phyloP scores from a whole-genome alignment of 2,888 invertebrate genomes.

The Venusia cambrica region DNA sequence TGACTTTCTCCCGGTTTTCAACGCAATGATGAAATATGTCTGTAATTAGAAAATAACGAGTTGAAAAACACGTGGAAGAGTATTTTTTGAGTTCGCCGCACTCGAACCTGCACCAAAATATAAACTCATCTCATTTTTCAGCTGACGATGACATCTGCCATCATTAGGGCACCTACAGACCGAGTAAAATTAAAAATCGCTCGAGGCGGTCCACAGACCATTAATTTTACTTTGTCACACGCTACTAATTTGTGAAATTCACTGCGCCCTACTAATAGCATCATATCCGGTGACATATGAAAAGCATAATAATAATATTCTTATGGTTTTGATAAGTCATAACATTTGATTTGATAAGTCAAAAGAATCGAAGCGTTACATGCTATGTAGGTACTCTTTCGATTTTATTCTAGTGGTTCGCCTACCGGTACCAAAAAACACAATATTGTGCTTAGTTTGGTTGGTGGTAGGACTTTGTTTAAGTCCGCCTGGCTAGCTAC shows the following conservation, averaged over 20 bases:
- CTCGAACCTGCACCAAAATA: constrained; percentile 35
- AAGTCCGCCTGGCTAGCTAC: too few species aligned
- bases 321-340: too few species aligned
- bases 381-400: too few species aligned
- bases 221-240: constrained; percentile 78
- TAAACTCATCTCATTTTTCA: constrained; percentile 46
- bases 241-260: constrained; percentile 76
- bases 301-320: constrained; percentile 57
- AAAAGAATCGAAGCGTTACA: too few species aligned
- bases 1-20: too few species aligned
- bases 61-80: too few species aligned
- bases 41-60: neutral
- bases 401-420: too few species aligned
- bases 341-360: too few species aligned
- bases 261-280: constrained; percentile 66
- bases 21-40: too few species aligned
- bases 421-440: too few species aligned
- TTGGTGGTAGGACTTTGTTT: too few species aligned
- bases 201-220: constrained; percentile 52
- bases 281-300: constrained; percentile 70
- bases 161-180: constrained; percentile 60
- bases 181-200: constrained; percentile 52
- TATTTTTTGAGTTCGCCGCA: constrained; percentile 40
- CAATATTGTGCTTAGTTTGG: too few species aligned
- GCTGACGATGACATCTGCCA: constrained; percentile 63